Evolutionary conservation across 2,113 vertebrate species (phyloP).

Genomic region (Syrrhaptes paradoxus): DNA sequence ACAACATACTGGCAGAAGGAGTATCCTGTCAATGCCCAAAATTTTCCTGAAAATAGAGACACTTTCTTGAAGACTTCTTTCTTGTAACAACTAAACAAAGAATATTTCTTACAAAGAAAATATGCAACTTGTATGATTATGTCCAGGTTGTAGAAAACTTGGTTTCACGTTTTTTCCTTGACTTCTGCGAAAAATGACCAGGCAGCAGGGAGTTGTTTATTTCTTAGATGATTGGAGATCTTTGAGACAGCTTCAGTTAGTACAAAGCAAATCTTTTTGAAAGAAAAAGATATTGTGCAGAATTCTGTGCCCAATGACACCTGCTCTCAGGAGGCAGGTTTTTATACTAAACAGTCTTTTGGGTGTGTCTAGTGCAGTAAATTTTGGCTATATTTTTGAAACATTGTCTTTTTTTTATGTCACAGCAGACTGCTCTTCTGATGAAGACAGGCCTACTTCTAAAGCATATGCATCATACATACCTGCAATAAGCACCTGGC

Average conservation of each 20-base stretch:
- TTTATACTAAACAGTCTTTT: not conserved
- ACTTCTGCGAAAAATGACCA: not conserved
- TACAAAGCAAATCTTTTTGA: not conserved
- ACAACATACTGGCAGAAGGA: not conserved
- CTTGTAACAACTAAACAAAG: not conserved
- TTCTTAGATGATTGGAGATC: not conserved
- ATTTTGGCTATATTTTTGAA: not conserved
- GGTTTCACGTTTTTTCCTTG: not conserved
- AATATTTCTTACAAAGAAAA: not conserved
- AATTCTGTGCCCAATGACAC: not conserved
- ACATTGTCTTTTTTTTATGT: not conserved
- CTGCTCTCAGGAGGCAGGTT: not conserved
- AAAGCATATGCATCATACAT: no score
- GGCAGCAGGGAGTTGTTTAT: not conserved
- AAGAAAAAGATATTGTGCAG: not conserved
- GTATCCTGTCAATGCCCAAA: not conserved
- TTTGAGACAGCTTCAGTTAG: not conserved
- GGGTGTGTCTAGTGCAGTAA: not conserved
- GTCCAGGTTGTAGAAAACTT: not conserved
- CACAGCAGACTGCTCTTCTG: not conserved
- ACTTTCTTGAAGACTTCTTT: not conserved
- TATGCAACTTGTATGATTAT: not conserved
- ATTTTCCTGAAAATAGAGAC: not conserved
- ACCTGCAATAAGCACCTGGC: not conserved
- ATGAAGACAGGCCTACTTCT: not conserved